Percentiles rank a stretch among this genome's conserved stretches.
Evolutionary conservation across 2,888 invertebrate species (phyloP).

Genomic region (Eledona agricola): DNA sequence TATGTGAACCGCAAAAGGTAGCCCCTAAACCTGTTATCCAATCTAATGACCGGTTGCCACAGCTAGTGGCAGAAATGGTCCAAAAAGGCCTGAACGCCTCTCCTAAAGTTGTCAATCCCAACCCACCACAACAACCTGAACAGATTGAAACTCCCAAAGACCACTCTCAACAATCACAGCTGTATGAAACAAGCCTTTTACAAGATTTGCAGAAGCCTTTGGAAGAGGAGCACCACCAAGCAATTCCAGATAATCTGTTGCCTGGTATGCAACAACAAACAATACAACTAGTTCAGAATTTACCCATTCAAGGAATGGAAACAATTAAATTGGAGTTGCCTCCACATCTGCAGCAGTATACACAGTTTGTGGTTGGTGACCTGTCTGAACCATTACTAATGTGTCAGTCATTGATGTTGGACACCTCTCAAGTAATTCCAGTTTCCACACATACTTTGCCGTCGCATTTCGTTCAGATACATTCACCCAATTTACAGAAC

Average conservation of each 20-base stretch:
- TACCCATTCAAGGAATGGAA: constrained; percentile 52
- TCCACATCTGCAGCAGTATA: constrained; percentile 42
- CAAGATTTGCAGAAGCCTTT: constrained; percentile 18
- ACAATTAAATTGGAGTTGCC: constrained; percentile 51
- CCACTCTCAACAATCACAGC: not conserved
- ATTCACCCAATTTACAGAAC: constrained; percentile 44
- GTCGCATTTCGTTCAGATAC: constrained; percentile 56
- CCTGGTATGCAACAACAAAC: constrained; percentile 36
- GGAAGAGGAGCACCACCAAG: constrained; percentile 17
- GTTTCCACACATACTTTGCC: constrained; percentile 49
- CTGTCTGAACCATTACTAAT: constrained; percentile 54
- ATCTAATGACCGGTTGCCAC: constrained; percentile 54
- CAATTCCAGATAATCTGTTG: constrained; percentile 36
- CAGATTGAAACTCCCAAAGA: constrained; percentile 16
- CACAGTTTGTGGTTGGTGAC: constrained; percentile 56
- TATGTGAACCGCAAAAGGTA: constrained; percentile 56
- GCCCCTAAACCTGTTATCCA: constrained; percentile 51
- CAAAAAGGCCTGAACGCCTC: constrained; percentile 55
- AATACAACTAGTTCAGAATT: constrained; percentile 45
- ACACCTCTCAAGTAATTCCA: constrained; percentile 56
- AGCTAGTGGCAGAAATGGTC: constrained; percentile 57
- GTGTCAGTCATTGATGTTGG: constrained; percentile 58
- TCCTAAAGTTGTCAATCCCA: constrained; percentile 40
- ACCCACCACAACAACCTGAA: constrained; percentile 19
- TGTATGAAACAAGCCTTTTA: constrained; percentile 20